These are phyloP conservation scores for Pandemis heparana DNA, from an alignment of 2,888 invertebrate species.

Conservation along the genomic window DNA sequence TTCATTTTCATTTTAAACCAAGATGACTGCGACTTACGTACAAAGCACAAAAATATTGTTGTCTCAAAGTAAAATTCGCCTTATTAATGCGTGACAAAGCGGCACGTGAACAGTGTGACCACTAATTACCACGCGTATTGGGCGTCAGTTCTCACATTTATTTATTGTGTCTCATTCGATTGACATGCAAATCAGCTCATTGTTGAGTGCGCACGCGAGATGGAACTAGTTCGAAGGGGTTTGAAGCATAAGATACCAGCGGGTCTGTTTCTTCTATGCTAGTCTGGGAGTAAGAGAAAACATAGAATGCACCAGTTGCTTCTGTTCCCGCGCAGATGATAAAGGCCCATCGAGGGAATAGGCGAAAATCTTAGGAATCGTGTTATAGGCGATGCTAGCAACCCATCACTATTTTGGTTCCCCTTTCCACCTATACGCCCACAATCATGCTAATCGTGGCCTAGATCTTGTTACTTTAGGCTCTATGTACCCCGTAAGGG, in stretches of 20 bases:
- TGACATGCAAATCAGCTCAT: slow-evolving; percentile 40
- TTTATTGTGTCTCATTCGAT: slow-evolving; percentile 16
- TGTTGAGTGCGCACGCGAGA: slow-evolving; percentile 27
- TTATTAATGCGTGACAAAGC: background rate
- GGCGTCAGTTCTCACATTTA: slow-evolving; percentile 34
- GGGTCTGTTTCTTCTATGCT: too few species aligned
- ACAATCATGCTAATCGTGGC: too few species aligned
- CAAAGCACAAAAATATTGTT: background rate
- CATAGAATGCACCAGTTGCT: too few species aligned
- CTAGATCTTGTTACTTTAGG: too few species aligned
- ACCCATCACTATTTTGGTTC: too few species aligned
- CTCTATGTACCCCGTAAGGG: too few species aligned
- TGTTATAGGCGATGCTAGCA: too few species aligned
- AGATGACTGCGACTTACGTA: background rate
- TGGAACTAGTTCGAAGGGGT: slow-evolving; percentile 16
- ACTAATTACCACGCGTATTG: slow-evolving; percentile 26
- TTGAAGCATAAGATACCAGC: slow-evolving; percentile 9
- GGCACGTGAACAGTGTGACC: slow-evolving; percentile 13
- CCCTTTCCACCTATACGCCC: too few species aligned
- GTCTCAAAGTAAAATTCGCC: background rate
- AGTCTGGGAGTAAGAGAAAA: too few species aligned
- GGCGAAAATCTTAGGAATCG: too few species aligned
- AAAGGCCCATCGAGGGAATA: too few species aligned
- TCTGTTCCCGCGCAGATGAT: too few species aligned
- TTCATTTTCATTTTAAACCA: background rate